Evolutionary conservation across 2,113 vertebrate species (phyloP).

Genomic region (Cyanoramphus novaezelandiae): DNA sequence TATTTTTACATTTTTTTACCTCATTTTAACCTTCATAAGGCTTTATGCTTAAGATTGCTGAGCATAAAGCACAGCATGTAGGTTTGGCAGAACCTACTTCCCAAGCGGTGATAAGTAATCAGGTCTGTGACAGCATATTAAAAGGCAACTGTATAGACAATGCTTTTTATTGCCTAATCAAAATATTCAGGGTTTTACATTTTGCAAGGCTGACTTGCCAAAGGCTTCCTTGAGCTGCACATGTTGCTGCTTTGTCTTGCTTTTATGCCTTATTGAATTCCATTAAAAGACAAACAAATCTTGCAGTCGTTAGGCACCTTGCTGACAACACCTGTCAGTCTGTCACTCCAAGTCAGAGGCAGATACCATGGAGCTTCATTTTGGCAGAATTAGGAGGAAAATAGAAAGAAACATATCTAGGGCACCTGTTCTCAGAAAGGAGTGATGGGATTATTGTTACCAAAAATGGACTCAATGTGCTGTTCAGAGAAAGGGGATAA

Average conservation of each 20-base stretch:
- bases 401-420: slow-evolving; percentile 42
- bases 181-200: slow-evolving; percentile 21
- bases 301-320: slow-evolving; percentile 57
- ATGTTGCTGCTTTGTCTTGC: slow-evolving; percentile 31
- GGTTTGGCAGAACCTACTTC: not conserved
- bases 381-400: slow-evolving; percentile 63
- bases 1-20: not conserved
- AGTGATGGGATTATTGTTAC: slow-evolving; percentile 18
- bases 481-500: not conserved
- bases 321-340: slow-evolving; percentile 76
- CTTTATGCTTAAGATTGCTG: not conserved
- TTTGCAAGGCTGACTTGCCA: slow-evolving; percentile 50
- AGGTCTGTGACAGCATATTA: not conserved
- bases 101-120: not conserved
- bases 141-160: not conserved
- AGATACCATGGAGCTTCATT: slow-evolving; percentile 26
- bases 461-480: not conserved
- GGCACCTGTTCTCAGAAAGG: slow-evolving; percentile 49
- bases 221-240: slow-evolving; percentile 26
- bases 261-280: slow-evolving; percentile 62
- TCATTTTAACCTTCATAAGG: not conserved
- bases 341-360: slow-evolving; percentile 57
- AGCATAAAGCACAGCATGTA: accelerated
- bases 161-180: slow-evolving; percentile 17
- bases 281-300: slow-evolving; percentile 60